phyloP scores from a whole-genome alignment of 2,888 invertebrate genomes.

The Deilephila elpenor region DNA sequence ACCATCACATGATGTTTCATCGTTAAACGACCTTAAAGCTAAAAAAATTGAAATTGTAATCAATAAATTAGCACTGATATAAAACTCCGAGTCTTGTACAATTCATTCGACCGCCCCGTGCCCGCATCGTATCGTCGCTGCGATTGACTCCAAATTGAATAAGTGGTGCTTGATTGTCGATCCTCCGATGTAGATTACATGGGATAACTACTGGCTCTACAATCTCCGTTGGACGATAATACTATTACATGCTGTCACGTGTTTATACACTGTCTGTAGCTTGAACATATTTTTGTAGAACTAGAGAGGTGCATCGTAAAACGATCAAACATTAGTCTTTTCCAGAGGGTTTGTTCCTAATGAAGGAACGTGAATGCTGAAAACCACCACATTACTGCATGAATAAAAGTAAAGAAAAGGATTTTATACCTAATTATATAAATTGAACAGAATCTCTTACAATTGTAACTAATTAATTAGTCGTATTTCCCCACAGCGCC shows the following conservation, averaged over 20 bases:
- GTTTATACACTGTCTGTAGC: not conserved
- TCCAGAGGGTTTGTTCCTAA: too few relatives aligned
- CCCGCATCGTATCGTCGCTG: conserved; percentile 55
- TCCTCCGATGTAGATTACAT: conserved; percentile 40
- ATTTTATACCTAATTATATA: too few relatives aligned
- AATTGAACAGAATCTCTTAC: not conserved
- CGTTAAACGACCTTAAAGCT: too few relatives aligned
- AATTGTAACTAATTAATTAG: too few relatives aligned
- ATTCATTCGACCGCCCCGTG: conserved; percentile 31
- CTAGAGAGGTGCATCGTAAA: too few relatives aligned
- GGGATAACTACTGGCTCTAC: conserved; percentile 11
- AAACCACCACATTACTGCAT: too few relatives aligned
- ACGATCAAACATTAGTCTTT: too few relatives aligned
- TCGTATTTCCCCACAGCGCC: too few relatives aligned
- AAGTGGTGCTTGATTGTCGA: conserved; percentile 48
- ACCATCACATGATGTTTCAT: too few relatives aligned
- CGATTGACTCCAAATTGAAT: conserved; percentile 57
- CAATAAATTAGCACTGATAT: conserved; percentile 9
- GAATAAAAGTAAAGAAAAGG: too few relatives aligned
- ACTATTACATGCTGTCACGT: not conserved
- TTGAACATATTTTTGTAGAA: too few relatives aligned
- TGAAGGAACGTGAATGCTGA: too few relatives aligned
- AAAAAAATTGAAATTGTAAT: conserved; percentile 8
- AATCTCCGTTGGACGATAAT: not conserved
- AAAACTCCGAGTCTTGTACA: not conserved